Conservation (phyloP, 1,140 invertebrate genomes). For the Hylaeus anthracinus region DNA sequence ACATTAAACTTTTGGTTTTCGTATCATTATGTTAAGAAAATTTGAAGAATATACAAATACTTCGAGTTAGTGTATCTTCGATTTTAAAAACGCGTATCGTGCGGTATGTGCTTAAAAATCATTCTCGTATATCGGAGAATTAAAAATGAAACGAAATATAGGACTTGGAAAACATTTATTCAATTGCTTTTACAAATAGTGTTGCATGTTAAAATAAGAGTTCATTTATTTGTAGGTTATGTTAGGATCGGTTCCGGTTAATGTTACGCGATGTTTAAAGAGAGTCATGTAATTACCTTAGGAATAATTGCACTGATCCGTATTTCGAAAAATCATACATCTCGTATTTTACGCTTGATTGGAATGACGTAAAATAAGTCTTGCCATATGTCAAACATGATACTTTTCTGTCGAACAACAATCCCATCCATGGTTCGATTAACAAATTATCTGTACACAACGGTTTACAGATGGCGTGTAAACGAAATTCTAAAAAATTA, state of each 20-base stretch:
- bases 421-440: constrained; percentile 26
- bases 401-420: constrained; percentile 29
- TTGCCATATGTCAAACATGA: constrained; percentile 62
- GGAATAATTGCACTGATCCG: constrained; percentile 48
- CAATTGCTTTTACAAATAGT: background rate
- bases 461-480: constrained; percentile 19
- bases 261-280: background rate
- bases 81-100: background rate
- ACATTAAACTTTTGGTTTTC: background rate
- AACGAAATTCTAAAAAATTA: background rate
- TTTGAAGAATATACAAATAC: background rate
- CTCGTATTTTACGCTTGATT: constrained; percentile 40
- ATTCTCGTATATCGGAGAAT: background rate
- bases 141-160: background rate
- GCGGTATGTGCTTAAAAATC: background rate
- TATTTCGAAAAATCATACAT: constrained; percentile 37
- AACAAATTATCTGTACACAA: constrained; percentile 23
- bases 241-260: background rate
- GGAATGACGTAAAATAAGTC: constrained; percentile 35
- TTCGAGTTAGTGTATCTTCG: background rate
- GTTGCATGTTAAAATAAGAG: background rate
- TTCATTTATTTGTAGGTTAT: background rate
- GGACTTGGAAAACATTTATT: constrained; percentile 1
- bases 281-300: constrained; percentile 48
- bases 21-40: background rate